Percentiles rank a stretch among this genome's conserved stretches.
Evolutionary conservation across 2,888 invertebrate genomes (phyloP).

Genomic region (Anorthoa munda): DNA sequence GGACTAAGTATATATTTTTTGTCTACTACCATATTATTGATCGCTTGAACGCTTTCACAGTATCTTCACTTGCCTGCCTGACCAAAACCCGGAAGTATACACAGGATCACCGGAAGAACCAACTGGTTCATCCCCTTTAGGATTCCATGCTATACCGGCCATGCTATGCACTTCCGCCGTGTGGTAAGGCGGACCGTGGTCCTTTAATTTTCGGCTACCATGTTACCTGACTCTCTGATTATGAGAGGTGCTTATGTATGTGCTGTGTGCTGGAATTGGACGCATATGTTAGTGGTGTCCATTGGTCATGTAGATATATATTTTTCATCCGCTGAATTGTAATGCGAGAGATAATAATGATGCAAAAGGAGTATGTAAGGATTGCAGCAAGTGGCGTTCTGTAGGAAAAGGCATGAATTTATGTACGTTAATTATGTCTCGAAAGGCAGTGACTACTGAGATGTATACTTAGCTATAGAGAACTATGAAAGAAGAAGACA

Average conservation of each 20-base stretch:
- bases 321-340: no score
- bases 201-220: not conserved
- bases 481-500: no score
- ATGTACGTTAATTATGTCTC: no score
- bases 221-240: conserved; percentile 3
- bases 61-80: conserved; percentile 9
- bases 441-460: no score
- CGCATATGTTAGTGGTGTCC: conserved; percentile 11
- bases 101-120: conserved; percentile 8
- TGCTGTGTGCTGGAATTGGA: conserved; percentile 9
- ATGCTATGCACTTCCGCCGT: conserved; percentile 31
- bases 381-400: no score
- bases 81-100: conserved; percentile 16
- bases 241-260: not conserved
- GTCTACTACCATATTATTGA: no score
- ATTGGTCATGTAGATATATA: no score
- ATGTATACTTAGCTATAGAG: no score
- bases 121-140: not conserved
- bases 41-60: not conserved
- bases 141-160: not conserved
- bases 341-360: no score
- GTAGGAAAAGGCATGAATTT: no score
- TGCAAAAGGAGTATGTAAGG: no score
- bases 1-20: no score
- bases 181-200: conserved; percentile 11